These are phyloP conservation scores for Myotis findleyi DNA, from an alignment of 2,797 vertebrate species.

Conservation along the genomic window DNA sequence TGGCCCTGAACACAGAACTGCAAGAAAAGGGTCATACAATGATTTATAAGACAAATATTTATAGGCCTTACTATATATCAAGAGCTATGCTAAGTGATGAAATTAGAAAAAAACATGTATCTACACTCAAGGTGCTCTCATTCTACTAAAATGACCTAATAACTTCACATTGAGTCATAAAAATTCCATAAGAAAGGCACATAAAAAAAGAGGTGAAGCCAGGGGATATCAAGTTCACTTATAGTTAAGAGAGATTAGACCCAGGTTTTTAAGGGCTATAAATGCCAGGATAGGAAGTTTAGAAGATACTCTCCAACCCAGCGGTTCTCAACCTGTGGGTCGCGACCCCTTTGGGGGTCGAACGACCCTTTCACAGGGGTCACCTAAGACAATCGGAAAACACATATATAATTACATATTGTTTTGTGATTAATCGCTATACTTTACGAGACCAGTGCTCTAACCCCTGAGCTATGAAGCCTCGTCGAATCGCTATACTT, in stretches of 20 bases:
- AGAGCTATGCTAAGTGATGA: background rate
- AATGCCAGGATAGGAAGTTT: background rate
- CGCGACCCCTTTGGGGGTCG: too few relatives aligned
- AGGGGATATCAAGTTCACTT: background rate
- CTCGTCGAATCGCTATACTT: too few relatives aligned
- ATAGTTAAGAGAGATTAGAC: background rate
- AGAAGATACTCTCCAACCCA: conserved; percentile 7
- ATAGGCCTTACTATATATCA: background rate
- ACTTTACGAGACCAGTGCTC: too few relatives aligned
- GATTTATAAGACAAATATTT: conserved; percentile 43
- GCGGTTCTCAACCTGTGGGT: too few relatives aligned
- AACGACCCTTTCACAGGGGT: too few relatives aligned
- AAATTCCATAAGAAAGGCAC: background rate
- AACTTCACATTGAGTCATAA: background rate
- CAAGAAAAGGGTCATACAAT: background rate
- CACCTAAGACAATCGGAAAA: too few relatives aligned
- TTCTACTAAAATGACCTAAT: background rate
- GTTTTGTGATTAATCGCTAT: too few relatives aligned
- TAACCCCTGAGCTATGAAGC: too few relatives aligned
- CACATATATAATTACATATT: too few relatives aligned
- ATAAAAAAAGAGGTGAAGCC: background rate
- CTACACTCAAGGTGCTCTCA: background rate
- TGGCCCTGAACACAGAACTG: background rate
- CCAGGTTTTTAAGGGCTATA: background rate
- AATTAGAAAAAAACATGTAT: background rate